A percentile compares a stretch with the other conserved stretches of the same genome.
Evolutionary conservation across 2,113 vertebrate species (phyloP).

Genomic region (Heloderma charlesbogerti): DNA sequence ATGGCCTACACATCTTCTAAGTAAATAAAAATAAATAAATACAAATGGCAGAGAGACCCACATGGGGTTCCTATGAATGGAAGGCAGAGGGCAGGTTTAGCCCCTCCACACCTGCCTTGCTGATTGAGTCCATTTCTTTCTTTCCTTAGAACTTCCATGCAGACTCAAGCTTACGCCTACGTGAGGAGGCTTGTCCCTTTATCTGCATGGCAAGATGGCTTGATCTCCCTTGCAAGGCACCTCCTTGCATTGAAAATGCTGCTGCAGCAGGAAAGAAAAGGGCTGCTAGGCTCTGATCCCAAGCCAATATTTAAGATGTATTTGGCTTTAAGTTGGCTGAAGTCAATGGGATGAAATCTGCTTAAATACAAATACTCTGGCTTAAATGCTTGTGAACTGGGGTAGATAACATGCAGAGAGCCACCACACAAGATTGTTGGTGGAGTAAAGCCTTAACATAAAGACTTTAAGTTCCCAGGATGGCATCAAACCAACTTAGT

Average conservation of each 20-base stretch:
- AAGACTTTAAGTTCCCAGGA: neutral
- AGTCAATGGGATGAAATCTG: neutral
- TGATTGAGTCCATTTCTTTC: neutral
- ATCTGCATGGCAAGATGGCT: neutral
- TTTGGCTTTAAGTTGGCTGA: neutral
- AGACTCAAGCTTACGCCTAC: neutral
- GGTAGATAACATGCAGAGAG: neutral
- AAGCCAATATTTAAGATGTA: neutral
- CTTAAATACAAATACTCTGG: neutral
- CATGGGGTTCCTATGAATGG: neutral
- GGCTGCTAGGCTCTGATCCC: neutral
- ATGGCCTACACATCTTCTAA: neutral
- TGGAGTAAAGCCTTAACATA: neutral
- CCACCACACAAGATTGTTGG: neutral
- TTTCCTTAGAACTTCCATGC: neutral
- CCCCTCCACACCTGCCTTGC: neutral
- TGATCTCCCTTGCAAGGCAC: neutral
- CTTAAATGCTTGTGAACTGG: neutral
- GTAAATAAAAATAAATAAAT: neutral
- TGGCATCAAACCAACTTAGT: neutral
- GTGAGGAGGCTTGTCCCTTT: neutral
- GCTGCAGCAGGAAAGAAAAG: neutral
- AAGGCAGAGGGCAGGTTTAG: neutral
- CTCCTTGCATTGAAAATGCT: neutral
- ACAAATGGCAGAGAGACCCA: neutral